phyloP scores from a whole-genome alignment of 1,140 invertebrate species.

The Leptoteleia sp. region DNA sequence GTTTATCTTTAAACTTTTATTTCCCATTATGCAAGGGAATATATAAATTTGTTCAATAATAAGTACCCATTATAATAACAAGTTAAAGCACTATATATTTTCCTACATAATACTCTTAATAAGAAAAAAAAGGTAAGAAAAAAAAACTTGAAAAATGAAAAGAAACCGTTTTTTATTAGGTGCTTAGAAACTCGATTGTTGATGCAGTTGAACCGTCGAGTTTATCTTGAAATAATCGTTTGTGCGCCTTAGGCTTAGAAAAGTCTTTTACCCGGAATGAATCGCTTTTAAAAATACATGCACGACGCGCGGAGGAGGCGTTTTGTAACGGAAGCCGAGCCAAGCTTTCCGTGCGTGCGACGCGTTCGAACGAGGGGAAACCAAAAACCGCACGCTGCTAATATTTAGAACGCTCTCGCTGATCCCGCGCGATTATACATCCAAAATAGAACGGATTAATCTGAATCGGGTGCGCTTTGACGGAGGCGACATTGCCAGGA shows the following conservation, averaged over 20 bases:
- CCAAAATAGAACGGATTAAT: constrained; percentile 40
- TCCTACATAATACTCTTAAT: no score
- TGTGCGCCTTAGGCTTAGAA: constrained; percentile 39
- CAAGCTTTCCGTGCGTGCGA: constrained; percentile 39
- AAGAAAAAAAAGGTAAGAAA: no score
- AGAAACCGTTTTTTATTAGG: no score
- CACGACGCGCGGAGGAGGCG: constrained; percentile 34
- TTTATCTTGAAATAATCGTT: constrained; percentile 66
- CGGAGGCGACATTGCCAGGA: constrained; percentile 17
- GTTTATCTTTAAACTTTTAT: no score
- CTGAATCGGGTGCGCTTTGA: constrained; percentile 27
- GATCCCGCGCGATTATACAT: constrained; percentile 20
- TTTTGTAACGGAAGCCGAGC: constrained; percentile 60
- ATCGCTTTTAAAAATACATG: constrained; percentile 73
- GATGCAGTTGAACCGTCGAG: constrained; percentile 14
- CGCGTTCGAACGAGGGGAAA: constrained; percentile 29
- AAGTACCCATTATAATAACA: no score
- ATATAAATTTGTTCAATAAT: no score
- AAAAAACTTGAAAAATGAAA: no score
- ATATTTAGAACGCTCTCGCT: constrained; percentile 31
- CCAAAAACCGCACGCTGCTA: constrained; percentile 26
- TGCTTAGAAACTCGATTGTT: constrained; percentile 25
- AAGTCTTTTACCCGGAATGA: constrained; percentile 62
- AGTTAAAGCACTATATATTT: no score
- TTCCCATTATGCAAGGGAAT: no score